A percentile compares a stretch with the other conserved stretches of the same genome.
Conservation (phyloP, 92 coral and sea anemone species). For the Scolanthus callimorphus region DNA sequence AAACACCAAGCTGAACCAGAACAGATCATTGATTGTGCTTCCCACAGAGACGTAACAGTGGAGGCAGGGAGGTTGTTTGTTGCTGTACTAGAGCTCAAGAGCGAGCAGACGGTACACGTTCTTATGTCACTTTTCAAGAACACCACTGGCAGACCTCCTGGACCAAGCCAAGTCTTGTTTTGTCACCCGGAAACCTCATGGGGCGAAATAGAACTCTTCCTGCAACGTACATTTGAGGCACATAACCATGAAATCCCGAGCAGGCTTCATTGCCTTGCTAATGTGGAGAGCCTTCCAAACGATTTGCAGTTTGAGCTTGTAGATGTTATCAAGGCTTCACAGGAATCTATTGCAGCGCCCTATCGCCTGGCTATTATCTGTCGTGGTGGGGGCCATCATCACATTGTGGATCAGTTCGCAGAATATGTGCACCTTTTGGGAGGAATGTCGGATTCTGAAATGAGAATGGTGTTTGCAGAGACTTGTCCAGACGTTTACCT, state of each 20-base stretch:
- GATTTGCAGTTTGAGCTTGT: constrained; percentile 86
- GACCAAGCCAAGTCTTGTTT: constrained; percentile 83
- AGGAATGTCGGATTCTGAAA: constrained; percentile 80
- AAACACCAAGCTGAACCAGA: background rate
- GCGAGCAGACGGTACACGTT: constrained; percentile 70
- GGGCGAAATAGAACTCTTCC: constrained; percentile 85
- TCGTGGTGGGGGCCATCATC: constrained; percentile 90
- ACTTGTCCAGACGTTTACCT: constrained; percentile 65
- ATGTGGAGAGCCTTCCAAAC: constrained; percentile 85
- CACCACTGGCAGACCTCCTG: constrained; percentile 60
- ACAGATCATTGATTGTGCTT: constrained; percentile 1
- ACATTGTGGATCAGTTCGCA: constrained; percentile 82
- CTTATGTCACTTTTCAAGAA: constrained; percentile 75
- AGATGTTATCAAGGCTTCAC: constrained; percentile 45
- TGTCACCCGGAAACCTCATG: constrained; percentile 82
- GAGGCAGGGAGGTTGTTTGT: constrained; percentile 83
- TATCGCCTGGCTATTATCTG: constrained; percentile 79
- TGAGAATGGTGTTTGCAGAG: constrained; percentile 36
- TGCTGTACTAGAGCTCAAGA: constrained; percentile 76
- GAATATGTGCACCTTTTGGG: constrained; percentile 63
- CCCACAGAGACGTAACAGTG: constrained; percentile 50
- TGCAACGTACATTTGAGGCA: constrained; percentile 77
- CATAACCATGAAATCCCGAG: constrained; percentile 28
- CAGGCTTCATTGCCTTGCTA: constrained; percentile 81
- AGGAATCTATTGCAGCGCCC: constrained; percentile 17